phyloP scores from a whole-genome alignment of 1,140 invertebrate genomes.

The Penaeus vannamei region DNA sequence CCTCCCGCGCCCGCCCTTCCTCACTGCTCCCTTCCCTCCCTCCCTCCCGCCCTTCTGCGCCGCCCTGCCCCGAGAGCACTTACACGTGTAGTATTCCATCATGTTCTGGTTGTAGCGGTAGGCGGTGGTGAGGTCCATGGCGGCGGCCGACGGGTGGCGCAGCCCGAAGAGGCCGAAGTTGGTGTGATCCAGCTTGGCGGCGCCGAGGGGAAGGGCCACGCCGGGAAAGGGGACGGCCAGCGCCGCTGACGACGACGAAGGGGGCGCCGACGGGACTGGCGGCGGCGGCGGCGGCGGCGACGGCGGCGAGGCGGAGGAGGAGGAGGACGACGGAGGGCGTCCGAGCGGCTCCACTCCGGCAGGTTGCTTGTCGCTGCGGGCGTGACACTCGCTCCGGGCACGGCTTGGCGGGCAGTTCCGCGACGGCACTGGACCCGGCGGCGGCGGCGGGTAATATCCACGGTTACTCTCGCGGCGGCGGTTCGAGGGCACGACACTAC shows the following conservation, averaged over 20 bases:
- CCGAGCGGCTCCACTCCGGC: constrained; percentile 50
- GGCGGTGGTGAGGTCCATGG: constrained; percentile 91
- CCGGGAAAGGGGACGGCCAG: constrained; percentile 12
- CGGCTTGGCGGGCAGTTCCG: constrained; percentile 23
- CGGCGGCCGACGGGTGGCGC: constrained; percentile 61
- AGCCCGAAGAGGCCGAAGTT: constrained; percentile 63
- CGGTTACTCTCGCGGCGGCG: constrained; percentile 36
- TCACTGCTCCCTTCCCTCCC: background rate
- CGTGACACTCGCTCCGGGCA: constrained; percentile 32
- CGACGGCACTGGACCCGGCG: constrained; percentile 37
- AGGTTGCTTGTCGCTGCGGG: constrained; percentile 14
- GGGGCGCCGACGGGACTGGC: constrained; percentile 13
- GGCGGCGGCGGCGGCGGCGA: constrained; percentile 24
- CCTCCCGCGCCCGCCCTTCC: background rate
- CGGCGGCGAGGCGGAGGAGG: background rate
- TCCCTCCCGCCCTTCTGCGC: background rate
- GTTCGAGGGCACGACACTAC: background rate
- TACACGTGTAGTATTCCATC: constrained; percentile 99
- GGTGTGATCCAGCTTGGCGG: constrained; percentile 64
- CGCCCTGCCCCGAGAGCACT: constrained; percentile 72
- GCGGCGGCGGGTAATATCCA: constrained; percentile 48
- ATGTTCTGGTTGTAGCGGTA: constrained; percentile 97
- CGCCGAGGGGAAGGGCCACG: background rate
- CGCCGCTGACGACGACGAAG: constrained; percentile 39
- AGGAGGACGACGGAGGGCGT: constrained; percentile 3